Evolutionary conservation across 2,113 vertebrate genomes (phyloP), one percentile per base, ranked within the genome.

Genomic region (Hystrix brachyura): DNA sequence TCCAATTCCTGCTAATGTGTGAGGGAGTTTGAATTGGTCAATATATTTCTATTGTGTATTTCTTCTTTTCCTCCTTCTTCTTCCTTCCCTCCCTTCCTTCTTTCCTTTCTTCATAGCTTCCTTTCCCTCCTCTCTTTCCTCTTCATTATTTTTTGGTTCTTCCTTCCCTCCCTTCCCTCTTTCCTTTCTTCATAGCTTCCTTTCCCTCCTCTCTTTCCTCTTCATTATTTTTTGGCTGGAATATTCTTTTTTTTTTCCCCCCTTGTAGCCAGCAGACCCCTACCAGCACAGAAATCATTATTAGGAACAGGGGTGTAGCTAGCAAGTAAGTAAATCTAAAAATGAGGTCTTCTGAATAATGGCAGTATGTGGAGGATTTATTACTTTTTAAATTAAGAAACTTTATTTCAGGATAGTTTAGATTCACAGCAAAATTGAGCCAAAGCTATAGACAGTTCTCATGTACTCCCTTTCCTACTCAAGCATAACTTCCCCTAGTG

Each of bases 351-450:
- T 15, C 85, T 43, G 71, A 38, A 25, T 53, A 1, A 0, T 12
- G 48, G 67, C 9, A 2, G 69, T 14, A 1, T 21, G 8, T 17
- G 43, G n/a, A 4, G 11, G 69, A 46, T 76, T 92, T 60, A 1
- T 88, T 67, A 48, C 8, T 82, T 95, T 95, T 89, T 23, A 81
- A 60, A 25, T 46, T 65, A 76, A 81, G 34, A 51, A 57, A n/a
- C 17, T 48, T 27, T 87, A 19, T 43, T 80, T 81, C 80, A 83
- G 11, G 43, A 29, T 13, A 80, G 25, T 57, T 89, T 86, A 69
- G 57, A 11, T n/a, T 60, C 32, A 43, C 2, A 25, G 38, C 15
- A 81, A 27, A 38, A 81, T 9, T 48, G 23, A 87, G 67, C 4
- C 48, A 27, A 72, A 88, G 57, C 59, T 29, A 48, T 11, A 17